Percentiles rank a stretch among this genome's conserved stretches.
These are phyloP conservation scores for Anguilla megastoma DNA, from an alignment of 2,797 vertebrate genomes.

Conservation along the genomic window DNA sequence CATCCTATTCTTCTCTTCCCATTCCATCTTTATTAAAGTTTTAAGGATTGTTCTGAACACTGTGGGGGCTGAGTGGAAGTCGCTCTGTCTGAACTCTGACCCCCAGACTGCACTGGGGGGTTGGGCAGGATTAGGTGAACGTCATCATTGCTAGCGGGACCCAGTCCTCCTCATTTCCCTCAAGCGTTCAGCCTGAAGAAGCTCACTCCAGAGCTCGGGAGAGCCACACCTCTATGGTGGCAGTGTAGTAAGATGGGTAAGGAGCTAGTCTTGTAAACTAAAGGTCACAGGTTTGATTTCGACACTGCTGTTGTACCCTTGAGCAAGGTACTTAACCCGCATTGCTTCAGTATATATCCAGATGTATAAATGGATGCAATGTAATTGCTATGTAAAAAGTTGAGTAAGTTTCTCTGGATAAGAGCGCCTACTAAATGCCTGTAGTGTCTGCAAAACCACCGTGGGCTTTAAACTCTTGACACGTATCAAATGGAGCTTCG, in stretches of 20 bases:
- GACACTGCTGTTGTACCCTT: too few species aligned
- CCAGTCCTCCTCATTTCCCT: not conserved
- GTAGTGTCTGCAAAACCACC: not conserved
- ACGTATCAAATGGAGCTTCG: too few species aligned
- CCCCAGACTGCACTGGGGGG: constrained; percentile 49
- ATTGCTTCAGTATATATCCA: too few species aligned
- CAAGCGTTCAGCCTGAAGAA: not conserved
- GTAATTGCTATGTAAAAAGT: too few species aligned
- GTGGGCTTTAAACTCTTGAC: not conserved
- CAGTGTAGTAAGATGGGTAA: too few species aligned
- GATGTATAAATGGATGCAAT: too few species aligned
- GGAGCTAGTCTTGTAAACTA: too few species aligned
- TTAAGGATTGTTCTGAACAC: constrained; percentile 54
- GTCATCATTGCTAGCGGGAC: not conserved
- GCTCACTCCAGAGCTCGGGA: not conserved
- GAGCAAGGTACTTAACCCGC: too few species aligned
- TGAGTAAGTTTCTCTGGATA: too few species aligned
- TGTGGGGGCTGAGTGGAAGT: constrained; percentile 43
- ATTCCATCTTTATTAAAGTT: constrained; percentile 59
- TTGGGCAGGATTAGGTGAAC: not conserved
- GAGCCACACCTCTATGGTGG: too few species aligned
- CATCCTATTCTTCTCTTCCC: constrained; percentile 43
- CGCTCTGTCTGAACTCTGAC: constrained; percentile 57
- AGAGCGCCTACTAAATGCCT: too few species aligned
- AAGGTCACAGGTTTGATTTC: too few species aligned